A percentile compares a stretch with the other conserved stretches of the same genome.
Evolutionary conservation across 1,140 invertebrate genomes (phyloP).

Genomic region (Heterodera carotae): DNA sequence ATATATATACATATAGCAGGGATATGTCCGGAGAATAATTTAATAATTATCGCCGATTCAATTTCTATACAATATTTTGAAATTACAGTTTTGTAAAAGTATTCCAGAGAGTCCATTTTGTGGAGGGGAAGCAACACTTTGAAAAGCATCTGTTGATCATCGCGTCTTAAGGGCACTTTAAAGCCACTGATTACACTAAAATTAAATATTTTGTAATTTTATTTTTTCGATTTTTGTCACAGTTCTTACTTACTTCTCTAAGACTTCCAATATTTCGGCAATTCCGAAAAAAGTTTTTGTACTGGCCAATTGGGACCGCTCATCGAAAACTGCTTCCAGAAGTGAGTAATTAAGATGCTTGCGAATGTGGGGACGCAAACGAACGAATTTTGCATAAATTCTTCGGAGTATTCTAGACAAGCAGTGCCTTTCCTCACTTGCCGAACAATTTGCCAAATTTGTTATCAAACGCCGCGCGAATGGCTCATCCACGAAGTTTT

Average conservation of each 20-base stretch:
- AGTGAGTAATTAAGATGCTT: constrained; percentile 3
- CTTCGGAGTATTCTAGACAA: neutral
- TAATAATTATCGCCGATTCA: no score
- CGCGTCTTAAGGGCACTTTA: constrained; percentile 16
- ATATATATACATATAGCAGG: no score
- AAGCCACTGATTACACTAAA: constrained; percentile 23
- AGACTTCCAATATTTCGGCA: constrained; percentile 3
- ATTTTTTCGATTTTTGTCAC: neutral
- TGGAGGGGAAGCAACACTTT: constrained; percentile 25
- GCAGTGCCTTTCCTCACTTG: neutral
- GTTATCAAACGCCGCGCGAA: constrained; percentile 9
- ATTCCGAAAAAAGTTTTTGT: constrained; percentile 10
- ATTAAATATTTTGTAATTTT: neutral
- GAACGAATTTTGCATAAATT: constrained; percentile 22
- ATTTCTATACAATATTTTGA: neutral
- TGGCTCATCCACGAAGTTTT: neutral
- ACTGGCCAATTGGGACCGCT: neutral
- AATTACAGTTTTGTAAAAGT: constrained; percentile 5
- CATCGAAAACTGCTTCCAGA: constrained; percentile 13
- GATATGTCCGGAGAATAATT: neutral
- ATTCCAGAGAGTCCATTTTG: constrained; percentile 5
- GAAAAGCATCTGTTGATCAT: constrained; percentile 14
- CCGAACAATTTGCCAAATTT: neutral
- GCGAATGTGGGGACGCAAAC: constrained; percentile 16
- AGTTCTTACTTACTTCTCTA: neutral